Conservation (phyloP, 2,888 invertebrate species). For the Polia nebulosa region DNA sequence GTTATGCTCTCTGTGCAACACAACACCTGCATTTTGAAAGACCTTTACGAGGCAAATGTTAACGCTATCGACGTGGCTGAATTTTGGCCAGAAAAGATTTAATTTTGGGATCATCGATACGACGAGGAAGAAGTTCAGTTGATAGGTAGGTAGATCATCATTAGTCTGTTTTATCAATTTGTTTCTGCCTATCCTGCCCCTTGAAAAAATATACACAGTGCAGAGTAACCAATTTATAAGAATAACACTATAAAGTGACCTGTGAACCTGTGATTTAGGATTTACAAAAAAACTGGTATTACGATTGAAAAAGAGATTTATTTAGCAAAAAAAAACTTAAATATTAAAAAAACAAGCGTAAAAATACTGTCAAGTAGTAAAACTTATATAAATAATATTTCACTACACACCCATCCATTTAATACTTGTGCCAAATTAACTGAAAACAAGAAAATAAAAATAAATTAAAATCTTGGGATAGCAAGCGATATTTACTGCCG, state of each 20-base stretch:
- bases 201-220: neutral
- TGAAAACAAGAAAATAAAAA: slow-evolving; percentile 84
- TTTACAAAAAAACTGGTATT: slow-evolving; percentile 49
- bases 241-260: slow-evolving; percentile 21
- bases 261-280: slow-evolving; percentile 24
- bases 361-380: slow-evolving; percentile 71
- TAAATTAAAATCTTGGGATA: slow-evolving; percentile 71
- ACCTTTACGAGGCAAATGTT: too few relatives aligned
- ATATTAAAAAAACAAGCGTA: slow-evolving; percentile 64
- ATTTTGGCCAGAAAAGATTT: too few relatives aligned
- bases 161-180: too few relatives aligned
- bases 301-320: slow-evolving; percentile 68
- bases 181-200: neutral
- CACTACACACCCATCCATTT: slow-evolving; percentile 88
- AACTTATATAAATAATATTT: slow-evolving; percentile 63
- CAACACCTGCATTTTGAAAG: too few relatives aligned
- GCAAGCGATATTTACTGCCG: slow-evolving; percentile 55
- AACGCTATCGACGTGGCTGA: too few relatives aligned
- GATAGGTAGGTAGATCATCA: too few relatives aligned
- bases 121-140: too few relatives aligned
- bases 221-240: neutral
- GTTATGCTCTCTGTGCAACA: too few relatives aligned
- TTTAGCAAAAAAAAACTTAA: slow-evolving; percentile 71
- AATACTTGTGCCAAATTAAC: slow-evolving; percentile 88
- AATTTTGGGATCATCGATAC: too few relatives aligned